Evolutionary conservation across 2,113 vertebrate genomes (phyloP), one percentile per base, ranked within the genome.

Genomic region (Ceyx cyanopectus): DNA sequence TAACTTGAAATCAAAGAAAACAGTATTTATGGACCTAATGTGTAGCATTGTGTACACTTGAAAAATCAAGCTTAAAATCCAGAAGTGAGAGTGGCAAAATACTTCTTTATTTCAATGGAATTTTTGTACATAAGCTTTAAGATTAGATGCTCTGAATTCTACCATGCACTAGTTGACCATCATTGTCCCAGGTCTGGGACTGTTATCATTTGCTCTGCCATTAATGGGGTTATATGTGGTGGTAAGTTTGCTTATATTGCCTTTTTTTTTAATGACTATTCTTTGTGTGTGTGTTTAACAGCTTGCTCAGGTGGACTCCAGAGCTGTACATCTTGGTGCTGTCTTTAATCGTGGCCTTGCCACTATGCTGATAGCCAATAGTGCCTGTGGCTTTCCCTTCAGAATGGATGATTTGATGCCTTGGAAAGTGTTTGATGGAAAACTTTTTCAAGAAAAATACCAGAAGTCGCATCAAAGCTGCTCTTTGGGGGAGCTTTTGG

Each of bases 391-490:
- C 65, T 98, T 95, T 92, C 99, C 99, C 4, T 98, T 99, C 96
- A 97, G 94, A 69, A 98, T 84, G 50, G 95, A 95, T 6, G 98
- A 98, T 84, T 95, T 99, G 85, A 99, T 99, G 99, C 99, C 99
- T 54, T 99, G 99, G 99, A 96, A 98, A 41, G 83, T 98, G 78
- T 99, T 99, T 66, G 98, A 99, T 32, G 99, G 99, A 85, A 98
- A 98, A 88, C 98, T 99, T 37, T 99, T 99, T 87, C 99, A 99
- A 91, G 98, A 98, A 75, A 99, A 99, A 96, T 99, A 99, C 96
- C 98, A 99, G 85, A 98, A 98, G 89, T 97, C 98, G 0, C 99
- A 99, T 50, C 95, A 40, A 23, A 95, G 97, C 14, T 91, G 93
- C 50, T 57, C 97, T 11, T 61, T 94, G 51, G 96, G 98, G 54